Evolutionary conservation across 2,797 vertebrate genomes (phyloP), one percentile per base, ranked within the genome.

Genomic region (Nasua narica): DNA sequence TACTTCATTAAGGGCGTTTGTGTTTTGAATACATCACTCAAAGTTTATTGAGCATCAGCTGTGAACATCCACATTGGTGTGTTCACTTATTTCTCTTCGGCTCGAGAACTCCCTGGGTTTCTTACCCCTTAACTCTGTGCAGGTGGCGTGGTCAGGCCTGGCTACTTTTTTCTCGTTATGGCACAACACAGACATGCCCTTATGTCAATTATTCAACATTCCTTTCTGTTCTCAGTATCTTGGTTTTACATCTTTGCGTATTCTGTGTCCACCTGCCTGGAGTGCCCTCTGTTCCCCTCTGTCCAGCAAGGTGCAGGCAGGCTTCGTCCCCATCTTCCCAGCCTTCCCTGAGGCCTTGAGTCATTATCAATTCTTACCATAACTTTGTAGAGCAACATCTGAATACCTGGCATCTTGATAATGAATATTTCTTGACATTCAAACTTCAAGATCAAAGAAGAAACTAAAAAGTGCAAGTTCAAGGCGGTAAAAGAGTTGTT

Each of bases 381-480:
- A 72, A 84, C 52, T 62, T 79, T 11, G 37, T 3, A 48, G 23
- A 81, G 67, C 3, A 56, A 14, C 32, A 14, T 76, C 83, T 86
- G 25, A 40, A 48, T 62, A 93, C 72, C 23, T 52, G 70, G 27
- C 13, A 15, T 72, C 35, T 8, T 3, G 3, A 58, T 69, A 43
- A n/a, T 86, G 56, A 60, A 32, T 43, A 56, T 84, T 83, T 91
- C 78, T 72, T 29, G 9, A 60, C 35, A 60, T 2, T 86, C 0
- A 60, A 27, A 94, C 76, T 48, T 95, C 7, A 65, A 62, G 46
- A 37, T 9, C 56, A 84, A 74, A 89, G 27, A 72, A 81, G 77
- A 76, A 40, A 65, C 10, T 54, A 56, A 60, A 46, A 72, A 87
- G 40, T 70, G 37, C 25, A 43, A 65, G 60, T 94, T 82, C 43